Base-by-base conservation (phyloP, 2,797 vertebrate genomes). In the Stomatorhinus walkeri region DNA sequence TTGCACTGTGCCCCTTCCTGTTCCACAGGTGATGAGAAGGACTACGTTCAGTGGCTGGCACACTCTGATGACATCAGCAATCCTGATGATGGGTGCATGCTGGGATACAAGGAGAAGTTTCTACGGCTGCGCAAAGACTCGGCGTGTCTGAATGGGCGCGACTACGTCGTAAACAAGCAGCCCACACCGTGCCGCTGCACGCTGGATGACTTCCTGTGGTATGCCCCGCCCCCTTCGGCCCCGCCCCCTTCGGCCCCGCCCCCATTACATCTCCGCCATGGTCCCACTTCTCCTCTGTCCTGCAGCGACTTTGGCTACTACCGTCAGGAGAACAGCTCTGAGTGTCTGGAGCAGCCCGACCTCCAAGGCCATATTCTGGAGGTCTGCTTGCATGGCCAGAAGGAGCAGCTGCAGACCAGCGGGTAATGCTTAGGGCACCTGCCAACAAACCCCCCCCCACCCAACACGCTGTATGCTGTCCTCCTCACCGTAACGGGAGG, bases 261-360 rank as follows among this genome's bases (percentile, higher is more conserved):
- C 0, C n/a, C 16, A 12, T 22, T 51, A 12, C 24, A 32, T 32
- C 6, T 84, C 9, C 40, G 28, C 10, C 81, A 51, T 12, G 76
- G 54, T 43, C 4, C 14, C 49, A 19, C 19, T n/a, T 61, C 10
- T 24, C 9, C 54, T 5, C 83, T 68, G 90, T 64, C 8, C 88
- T 64, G 0, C 94, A 99, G 98, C 89, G 98, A 99, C 92, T 99
- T 99, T 91, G 98, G 98, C 88, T 99, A 97, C 93, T 99, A 96
- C 92, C 97, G 98, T 59, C 93, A 96, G 2, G 97, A 98, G 92
- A 98, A 97, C 92, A 96, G 97, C 84, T 97, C 97, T 0, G 93
- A 92, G 51, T 99, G 98, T 90, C 92, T 96, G 91, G 97, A 98
- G 91, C 96, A 99, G 93, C 95, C 95, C 0, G 97, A 99, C 89